phyloP scores from a whole-genome alignment of 2,888 invertebrate genomes.

The Trypoxylon attenuatum region DNA sequence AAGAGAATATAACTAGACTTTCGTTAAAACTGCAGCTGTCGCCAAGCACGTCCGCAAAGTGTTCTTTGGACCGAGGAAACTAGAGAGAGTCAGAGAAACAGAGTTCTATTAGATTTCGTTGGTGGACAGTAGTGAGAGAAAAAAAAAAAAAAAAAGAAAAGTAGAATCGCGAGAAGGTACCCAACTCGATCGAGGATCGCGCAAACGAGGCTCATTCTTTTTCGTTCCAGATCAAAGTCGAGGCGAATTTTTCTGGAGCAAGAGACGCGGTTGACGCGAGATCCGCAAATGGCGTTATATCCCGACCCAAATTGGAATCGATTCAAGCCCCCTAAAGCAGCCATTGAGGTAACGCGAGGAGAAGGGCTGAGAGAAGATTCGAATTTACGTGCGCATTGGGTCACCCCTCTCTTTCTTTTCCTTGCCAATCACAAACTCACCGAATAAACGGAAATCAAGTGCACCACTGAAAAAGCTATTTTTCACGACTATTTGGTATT shows the following conservation, averaged over 20 bases:
- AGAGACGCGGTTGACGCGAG: conserved; percentile 15
- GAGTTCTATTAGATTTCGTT: too few relatives aligned
- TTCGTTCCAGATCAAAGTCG: not conserved
- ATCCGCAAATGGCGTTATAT: conserved; percentile 36
- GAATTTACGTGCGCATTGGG: conserved; percentile 33
- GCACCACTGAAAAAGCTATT: conserved; percentile 5
- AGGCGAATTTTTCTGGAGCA: conserved; percentile 7
- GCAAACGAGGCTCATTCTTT: not conserved
- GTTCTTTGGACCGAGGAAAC: too few relatives aligned
- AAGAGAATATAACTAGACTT: too few relatives aligned
- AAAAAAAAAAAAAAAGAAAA: too few relatives aligned
- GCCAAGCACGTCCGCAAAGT: too few relatives aligned
- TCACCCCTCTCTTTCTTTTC: conserved; percentile 25
- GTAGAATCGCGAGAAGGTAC: too few relatives aligned
- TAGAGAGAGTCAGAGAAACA: too few relatives aligned
- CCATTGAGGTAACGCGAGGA: conserved; percentile 30
- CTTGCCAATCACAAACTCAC: not conserved
- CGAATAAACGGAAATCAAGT: conserved; percentile 1
- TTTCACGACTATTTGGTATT: conserved; percentile 18
- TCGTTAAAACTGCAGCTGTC: too few relatives aligned
- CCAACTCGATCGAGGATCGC: too few relatives aligned
- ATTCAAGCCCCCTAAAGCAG: conserved; percentile 43
- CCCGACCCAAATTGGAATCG: conserved; percentile 44
- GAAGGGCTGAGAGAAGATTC: conserved; percentile 32
- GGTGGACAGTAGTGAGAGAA: too few relatives aligned